Base-by-base conservation (phyloP, 2,797 vertebrate species). In the Atherinosoma microstoma region DNA sequence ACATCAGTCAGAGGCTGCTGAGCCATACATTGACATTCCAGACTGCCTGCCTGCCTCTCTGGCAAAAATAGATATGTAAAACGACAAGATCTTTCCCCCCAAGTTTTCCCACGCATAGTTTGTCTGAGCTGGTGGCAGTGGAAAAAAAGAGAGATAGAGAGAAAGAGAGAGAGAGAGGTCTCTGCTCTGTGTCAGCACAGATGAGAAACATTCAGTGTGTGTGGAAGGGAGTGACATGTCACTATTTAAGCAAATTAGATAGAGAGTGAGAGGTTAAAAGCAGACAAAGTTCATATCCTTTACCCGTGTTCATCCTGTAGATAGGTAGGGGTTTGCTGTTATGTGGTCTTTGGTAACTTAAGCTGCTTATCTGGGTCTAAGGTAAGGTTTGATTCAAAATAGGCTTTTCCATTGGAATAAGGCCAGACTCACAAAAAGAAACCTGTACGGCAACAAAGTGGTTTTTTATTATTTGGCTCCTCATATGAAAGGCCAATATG, bases 31-130 rank as follows among this genome's bases (percentile, higher is more conserved):
- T 92, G 91, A 88, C 88, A 92, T 93, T 91, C 91, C 83, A 89
- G 89, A 80, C 91, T 86, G 87, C 88, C 82, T 85, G 80, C 83
- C 83, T 84, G 76, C 80, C 82, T 87, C 80, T 86, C 78, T 83
- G 85, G 87, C 89, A 90, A 91, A 94, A 93, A 94, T 93, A 93
- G 91, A 93, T 92, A 92, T 92, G 92, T 92, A 93, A 94, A 93
- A 90, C 80, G 78, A 88, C 88, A 89, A 91, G 85, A 80, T 73
- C 78, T 60, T 70, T 51, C 15, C 67, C 84, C 67, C 56, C 56
- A 18, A 60, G 62, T 88, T 92, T 91, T 92, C 89, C 89, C 91
- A 93, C 84, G 87, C 92, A 87, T 67, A 91, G 90, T 88, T 91
- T 87, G 72, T 89, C 84, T 88, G 86, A 84, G 82, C 79, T 61